phyloP scores from a whole-genome alignment of 64 coral and sea anemone genomes.

The Orbicella faveolata region DNA sequence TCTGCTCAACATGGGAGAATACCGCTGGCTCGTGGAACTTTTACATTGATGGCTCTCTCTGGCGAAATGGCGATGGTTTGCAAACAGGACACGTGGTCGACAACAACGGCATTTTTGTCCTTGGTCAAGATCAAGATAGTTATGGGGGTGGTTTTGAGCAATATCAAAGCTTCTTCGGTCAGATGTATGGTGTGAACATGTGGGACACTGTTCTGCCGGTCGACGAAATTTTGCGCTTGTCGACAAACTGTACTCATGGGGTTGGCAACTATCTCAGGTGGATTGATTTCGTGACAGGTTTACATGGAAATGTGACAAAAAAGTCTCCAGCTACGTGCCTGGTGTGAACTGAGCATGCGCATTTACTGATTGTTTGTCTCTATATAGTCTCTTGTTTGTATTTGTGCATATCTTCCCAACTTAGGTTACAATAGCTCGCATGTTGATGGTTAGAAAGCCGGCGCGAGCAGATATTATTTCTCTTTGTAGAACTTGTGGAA shows the following conservation, averaged over 20 bases:
- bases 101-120: neutral
- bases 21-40: constrained; percentile 7
- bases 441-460: no score
- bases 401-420: no score
- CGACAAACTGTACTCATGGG: neutral
- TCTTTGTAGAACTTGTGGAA: no score
- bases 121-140: constrained; percentile 38
- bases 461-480: no score
- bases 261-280: neutral
- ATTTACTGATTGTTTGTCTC: no score
- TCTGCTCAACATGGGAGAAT: constrained; percentile 12
- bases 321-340: constrained; percentile 1
- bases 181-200: constrained; percentile 25
- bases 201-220: neutral
- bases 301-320: constrained; percentile 1
- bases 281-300: neutral
- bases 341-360: neutral
- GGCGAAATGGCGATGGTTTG: neutral
- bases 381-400: no score
- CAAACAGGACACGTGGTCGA: neutral
- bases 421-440: no score
- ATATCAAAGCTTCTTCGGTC: neutral
- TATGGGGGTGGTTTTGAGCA: neutral
- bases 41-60: neutral
- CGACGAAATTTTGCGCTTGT: neutral